These are phyloP conservation scores for Echinometra lucunter DNA, from an alignment of 53 echinoderm and acorn worm species.

Conservation along the genomic window DNA sequence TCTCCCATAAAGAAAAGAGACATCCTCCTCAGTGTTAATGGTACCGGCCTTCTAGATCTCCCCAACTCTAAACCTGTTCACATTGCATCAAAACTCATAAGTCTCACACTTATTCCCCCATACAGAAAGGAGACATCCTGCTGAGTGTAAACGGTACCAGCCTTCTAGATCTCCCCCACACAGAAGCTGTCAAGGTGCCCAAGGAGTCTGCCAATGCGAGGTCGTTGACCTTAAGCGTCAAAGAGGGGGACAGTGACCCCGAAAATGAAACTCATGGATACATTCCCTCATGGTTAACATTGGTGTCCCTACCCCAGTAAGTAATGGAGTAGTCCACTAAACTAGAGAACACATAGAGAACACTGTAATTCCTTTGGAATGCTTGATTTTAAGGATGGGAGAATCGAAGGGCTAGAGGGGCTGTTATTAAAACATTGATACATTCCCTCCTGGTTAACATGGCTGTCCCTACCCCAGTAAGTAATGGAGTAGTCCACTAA, in stretches of 20 bases:
- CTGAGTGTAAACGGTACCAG: conserved; percentile 93
- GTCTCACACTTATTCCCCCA: background rate
- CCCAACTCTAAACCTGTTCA: background rate
- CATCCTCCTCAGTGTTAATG: too few relatives aligned
- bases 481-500: conserved; percentile 65
- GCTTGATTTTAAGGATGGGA: background rate
- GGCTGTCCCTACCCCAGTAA: conserved; percentile 93
- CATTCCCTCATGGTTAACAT: conserved; percentile 95
- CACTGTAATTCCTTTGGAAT: background rate
- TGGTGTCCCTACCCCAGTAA: conserved; percentile 94
- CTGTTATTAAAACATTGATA: background rate
- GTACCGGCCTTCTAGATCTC: too few relatives aligned
- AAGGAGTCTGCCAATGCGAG: conserved; percentile 88
- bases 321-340: conserved; percentile 71
- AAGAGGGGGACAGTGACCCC: conserved; percentile 82
- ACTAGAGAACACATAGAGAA: background rate
- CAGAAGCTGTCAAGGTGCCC: conserved; percentile 93
- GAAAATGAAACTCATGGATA: conserved; percentile 79
- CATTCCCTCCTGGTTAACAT: conserved; percentile 88
- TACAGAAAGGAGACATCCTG: conserved; percentile 93
- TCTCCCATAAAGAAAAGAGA: too few relatives aligned
- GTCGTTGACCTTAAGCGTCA: conserved; percentile 82
- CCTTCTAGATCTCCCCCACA: conserved; percentile 90
- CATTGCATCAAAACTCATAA: background rate
- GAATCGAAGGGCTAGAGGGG: too few relatives aligned